Evolutionary conservation across 2,888 invertebrate species (phyloP).

Genomic region (Abrostola tripartita): DNA sequence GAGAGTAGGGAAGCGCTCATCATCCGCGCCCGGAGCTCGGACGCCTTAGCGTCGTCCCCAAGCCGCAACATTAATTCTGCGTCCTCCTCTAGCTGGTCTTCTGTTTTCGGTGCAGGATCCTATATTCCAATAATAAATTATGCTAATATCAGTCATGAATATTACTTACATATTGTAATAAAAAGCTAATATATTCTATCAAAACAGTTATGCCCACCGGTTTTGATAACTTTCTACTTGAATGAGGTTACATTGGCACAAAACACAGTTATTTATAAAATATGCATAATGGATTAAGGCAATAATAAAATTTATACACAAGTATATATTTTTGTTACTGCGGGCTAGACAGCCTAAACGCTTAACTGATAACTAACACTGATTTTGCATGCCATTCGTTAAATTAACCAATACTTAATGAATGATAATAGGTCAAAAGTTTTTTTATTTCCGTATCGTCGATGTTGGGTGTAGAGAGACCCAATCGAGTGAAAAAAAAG

Average conservation of each 20-base stretch:
- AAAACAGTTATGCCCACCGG: conserved; percentile 43
- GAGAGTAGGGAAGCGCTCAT: conserved; percentile 98
- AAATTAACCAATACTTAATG: too few relatives aligned
- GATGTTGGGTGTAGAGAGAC: too few relatives aligned
- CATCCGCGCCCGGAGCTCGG: conserved; percentile 95
- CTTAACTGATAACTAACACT: too few relatives aligned
- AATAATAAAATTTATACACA: background rate
- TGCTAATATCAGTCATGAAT: conserved; percentile 26
- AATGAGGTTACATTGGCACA: conserved; percentile 32
- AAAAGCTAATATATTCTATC: conserved; percentile 25
- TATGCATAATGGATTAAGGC: conserved; percentile 1
- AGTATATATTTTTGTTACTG: too few relatives aligned
- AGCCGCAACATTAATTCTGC: conserved; percentile 96
- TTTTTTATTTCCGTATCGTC: too few relatives aligned
- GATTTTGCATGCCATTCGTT: too few relatives aligned
- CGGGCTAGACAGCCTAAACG: too few relatives aligned
- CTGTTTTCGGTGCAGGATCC: conserved; percentile 98
- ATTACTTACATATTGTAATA: conserved; percentile 23
- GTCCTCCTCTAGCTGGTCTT: conserved; percentile 98
- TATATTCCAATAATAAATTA: conserved; percentile 74
- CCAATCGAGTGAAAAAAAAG: too few relatives aligned
- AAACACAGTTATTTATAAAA: conserved; percentile 29
- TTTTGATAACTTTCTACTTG: conserved; percentile 49
- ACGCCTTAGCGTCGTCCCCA: conserved; percentile 94
- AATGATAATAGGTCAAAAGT: too few relatives aligned